Percentiles rank a stretch among this genome's conserved stretches.
Conservation (phyloP, 2,888 invertebrate species). For the Candidula unifasciata region DNA sequence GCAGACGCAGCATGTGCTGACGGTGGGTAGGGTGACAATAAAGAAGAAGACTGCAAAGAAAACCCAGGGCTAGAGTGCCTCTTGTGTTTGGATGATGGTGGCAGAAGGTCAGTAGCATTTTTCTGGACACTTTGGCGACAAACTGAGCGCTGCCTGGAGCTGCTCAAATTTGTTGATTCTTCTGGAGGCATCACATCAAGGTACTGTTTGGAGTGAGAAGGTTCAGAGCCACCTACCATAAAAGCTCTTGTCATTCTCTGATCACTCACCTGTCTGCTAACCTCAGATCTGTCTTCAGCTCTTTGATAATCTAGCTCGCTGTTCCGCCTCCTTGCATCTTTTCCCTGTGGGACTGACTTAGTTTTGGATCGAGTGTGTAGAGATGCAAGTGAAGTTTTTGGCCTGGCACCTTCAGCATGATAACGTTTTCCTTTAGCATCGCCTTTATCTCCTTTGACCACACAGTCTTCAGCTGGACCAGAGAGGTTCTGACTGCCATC, state of each 20-base stretch:
- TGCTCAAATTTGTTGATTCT: neutral
- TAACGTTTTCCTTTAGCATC: neutral
- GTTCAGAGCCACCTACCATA: neutral
- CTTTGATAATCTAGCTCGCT: neutral
- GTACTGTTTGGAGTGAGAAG: neutral
- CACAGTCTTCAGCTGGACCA: neutral
- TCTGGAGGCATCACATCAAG: neutral
- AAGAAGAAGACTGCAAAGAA: neutral
- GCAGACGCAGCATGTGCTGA: neutral
- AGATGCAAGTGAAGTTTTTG: conserved; percentile 13
- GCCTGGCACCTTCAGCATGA: conserved; percentile 35
- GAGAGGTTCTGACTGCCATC: neutral
- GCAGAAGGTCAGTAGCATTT: neutral
- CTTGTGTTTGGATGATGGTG: conserved; percentile 1
- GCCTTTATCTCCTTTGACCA: neutral
- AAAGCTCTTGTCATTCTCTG: neutral
- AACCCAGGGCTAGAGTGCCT: conserved; percentile 18
- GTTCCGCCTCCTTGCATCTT: neutral
- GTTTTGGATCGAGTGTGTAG: neutral
- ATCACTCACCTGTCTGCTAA: neutral
- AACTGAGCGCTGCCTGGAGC: conserved; percentile 2
- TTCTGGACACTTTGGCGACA: neutral
- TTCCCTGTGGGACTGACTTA: conserved; percentile 23
- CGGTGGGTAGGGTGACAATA: neutral
- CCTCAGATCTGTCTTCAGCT: neutral